Percentiles rank a stretch among this genome's conserved stretches.
These are phyloP conservation scores for Coreoperca whiteheadi DNA, from an alignment of 2,113 vertebrate species.

Conservation along the genomic window DNA sequence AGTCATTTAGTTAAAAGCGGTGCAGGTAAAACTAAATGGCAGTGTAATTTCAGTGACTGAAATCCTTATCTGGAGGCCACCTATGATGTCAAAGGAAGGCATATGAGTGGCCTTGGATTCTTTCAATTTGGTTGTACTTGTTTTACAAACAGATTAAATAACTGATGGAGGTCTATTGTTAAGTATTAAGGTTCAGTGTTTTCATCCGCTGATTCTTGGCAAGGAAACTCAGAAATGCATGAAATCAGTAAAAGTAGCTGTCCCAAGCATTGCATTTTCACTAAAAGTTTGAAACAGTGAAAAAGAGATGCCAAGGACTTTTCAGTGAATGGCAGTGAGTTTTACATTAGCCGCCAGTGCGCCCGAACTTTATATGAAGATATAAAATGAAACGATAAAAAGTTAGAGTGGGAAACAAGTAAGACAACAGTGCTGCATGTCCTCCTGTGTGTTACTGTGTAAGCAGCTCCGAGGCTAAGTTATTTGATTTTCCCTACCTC, in stretches of 20 bases:
- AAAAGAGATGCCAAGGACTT: not conserved
- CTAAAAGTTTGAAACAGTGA: constrained; percentile 7
- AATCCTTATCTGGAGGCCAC: not conserved
- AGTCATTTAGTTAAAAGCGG: constrained; percentile 67
- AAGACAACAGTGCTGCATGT: not conserved
- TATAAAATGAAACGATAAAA: constrained; percentile 44
- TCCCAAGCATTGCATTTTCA: too few species aligned
- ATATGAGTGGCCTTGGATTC: not conserved
- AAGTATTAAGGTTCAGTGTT: not conserved
- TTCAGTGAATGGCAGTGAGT: not conserved
- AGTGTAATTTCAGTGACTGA: constrained; percentile 21
- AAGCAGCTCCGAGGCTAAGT: constrained; percentile 19
- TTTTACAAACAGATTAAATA: not conserved
- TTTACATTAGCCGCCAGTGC: constrained; percentile 10
- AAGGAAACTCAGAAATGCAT: too few species aligned
- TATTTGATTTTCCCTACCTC: constrained; percentile 26
- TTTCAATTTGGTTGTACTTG: not conserved
- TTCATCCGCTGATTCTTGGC: constrained; percentile 1
- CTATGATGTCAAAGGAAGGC: not conserved
- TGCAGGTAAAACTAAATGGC: constrained; percentile 47
- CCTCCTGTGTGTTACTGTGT: constrained; percentile 9
- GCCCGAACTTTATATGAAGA: constrained; percentile 25
- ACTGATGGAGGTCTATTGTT: not conserved
- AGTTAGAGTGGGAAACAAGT: constrained; percentile 2
- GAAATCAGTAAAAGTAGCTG: constrained; percentile 9